Percentiles rank a stretch among this genome's conserved stretches.
Evolutionary conservation across 2,113 vertebrate species (phyloP).

Genomic region (crab-eating macaque (Macaca fascicularis)): T2T-MFA8v1.1 NC_088387.1:72852501-72853000

Average conservation of each 20-base stretch:
- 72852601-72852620: too few species aligned
- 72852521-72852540: too few species aligned
- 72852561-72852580: too few species aligned
- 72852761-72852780: background rate
- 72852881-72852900: background rate
- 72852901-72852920: background rate
- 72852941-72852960: background rate
- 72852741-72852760: background rate
- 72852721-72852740: background rate
- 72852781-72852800: background rate
- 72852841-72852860: background rate
- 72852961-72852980: background rate
- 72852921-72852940: background rate
- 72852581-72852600: too few species aligned
- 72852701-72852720: background rate
- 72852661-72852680: too few species aligned
- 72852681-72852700: too few species aligned
- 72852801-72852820: background rate
- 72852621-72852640: too few species aligned
- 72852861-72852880: background rate
- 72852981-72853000: background rate
- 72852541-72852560: too few species aligned
- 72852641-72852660: too few species aligned
- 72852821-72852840: background rate
- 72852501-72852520: too few species aligned